phyloP scores from a whole-genome alignment of 2,797 vertebrate genomes.

The Alosa sapidissima region DNA sequence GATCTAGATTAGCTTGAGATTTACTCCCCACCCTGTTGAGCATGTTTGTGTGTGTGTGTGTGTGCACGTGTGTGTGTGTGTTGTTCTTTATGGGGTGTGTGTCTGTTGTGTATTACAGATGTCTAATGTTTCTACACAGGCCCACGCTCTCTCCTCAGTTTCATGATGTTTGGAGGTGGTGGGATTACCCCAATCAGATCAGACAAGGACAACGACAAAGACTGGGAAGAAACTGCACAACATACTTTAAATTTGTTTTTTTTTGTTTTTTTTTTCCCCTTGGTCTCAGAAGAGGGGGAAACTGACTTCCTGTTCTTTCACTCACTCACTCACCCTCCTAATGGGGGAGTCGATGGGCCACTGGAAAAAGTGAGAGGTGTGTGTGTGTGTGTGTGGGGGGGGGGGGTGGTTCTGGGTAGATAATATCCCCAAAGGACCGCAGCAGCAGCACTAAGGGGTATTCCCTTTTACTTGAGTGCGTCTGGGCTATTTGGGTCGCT shows the following conservation, averaged over 20 bases:
- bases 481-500: background rate
- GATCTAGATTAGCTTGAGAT: background rate
- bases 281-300: background rate
- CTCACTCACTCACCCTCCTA: background rate
- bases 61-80: background rate
- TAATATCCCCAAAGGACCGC: background rate
- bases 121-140: background rate
- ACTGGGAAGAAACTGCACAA: too few relatives aligned
- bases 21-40: background rate
- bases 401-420: background rate
- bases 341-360: background rate
- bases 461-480: background rate
- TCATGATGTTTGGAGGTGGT: background rate
- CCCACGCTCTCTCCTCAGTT: background rate
- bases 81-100: background rate
- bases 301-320: background rate
- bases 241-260: background rate
- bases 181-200: conserved; percentile 16
- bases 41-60: background rate
- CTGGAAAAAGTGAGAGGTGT: conserved; percentile 12
- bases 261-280: background rate
- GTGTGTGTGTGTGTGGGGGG: background rate
- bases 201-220: background rate
- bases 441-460: background rate
- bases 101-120: background rate